A percentile compares a stretch with the other conserved stretches of the same genome.
These are phyloP conservation scores for Nysson spinosus DNA, from an alignment of 2,888 invertebrate genomes.

Conservation along the genomic window DNA sequence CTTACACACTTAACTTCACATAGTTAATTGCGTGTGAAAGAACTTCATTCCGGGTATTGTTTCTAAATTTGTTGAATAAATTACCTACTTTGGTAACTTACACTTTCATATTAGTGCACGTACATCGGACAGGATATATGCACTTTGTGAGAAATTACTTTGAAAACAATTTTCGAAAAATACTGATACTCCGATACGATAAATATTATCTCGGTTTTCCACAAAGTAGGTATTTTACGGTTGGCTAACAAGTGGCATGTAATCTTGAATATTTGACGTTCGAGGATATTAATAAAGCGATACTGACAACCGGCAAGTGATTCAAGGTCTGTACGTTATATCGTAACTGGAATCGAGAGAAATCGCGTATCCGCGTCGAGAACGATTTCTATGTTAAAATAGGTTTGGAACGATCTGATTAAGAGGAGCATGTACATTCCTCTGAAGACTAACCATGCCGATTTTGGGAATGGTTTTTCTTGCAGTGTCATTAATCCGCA, in stretches of 20 bases:
- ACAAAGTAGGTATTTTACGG: neutral
- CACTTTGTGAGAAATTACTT: too few species aligned
- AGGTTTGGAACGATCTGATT: neutral
- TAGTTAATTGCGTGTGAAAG: too few species aligned
- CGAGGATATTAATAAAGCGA: conserved; percentile 13
- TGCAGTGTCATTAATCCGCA: conserved; percentile 69
- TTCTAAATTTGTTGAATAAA: too few species aligned
- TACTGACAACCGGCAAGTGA: conserved; percentile 2
- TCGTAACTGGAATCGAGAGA: neutral
- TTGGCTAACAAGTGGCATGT: neutral
- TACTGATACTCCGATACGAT: neutral
- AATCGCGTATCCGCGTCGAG: conserved; percentile 16
- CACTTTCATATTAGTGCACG: too few species aligned
- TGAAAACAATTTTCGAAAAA: too few species aligned
- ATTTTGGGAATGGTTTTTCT: conserved; percentile 69
- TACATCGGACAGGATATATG: too few species aligned
- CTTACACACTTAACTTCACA: too few species aligned
- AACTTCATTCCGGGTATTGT: too few species aligned
- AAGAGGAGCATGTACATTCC: conserved; percentile 21
- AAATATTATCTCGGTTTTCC: neutral
- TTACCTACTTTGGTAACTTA: too few species aligned
- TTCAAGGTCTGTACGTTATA: conserved; percentile 4
- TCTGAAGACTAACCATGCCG: conserved; percentile 30
- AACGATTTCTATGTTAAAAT: conserved; percentile 13
- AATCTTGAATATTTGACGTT: conserved; percentile 5